A percentile compares a stretch with the other conserved stretches of the same genome.
Evolutionary conservation across 2,797 vertebrate species (phyloP).

Genomic region (Semaprochilodus insignis): DNA sequence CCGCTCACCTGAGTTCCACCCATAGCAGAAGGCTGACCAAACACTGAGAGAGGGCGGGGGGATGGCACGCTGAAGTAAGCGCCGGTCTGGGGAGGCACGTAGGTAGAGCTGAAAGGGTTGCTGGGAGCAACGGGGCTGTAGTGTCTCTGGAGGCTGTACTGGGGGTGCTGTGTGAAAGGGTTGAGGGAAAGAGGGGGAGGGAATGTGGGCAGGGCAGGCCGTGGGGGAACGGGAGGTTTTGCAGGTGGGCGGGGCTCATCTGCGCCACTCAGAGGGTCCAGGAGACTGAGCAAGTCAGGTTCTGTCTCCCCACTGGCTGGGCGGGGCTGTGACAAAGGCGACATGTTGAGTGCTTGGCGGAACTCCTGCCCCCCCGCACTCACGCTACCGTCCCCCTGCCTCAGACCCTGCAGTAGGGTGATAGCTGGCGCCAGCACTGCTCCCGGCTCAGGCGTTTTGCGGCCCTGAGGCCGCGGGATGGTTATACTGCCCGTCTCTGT

Average conservation of each 20-base stretch:
- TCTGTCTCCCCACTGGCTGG: conserved; percentile 69
- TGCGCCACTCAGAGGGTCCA: conserved; percentile 85
- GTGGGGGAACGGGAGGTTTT: conserved; percentile 75
- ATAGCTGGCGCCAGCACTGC: conserved; percentile 83
- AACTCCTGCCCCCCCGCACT: conserved; percentile 68
- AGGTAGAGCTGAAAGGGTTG: conserved; percentile 81
- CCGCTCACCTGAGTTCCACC: conserved; percentile 43
- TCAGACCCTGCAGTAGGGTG: conserved; percentile 70
- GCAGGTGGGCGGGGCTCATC: conserved; percentile 58
- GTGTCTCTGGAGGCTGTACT: conserved; percentile 73
- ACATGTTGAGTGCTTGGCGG: conserved; percentile 72
- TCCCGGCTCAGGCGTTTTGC: conserved; percentile 90
- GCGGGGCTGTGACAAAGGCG: conserved; percentile 64
- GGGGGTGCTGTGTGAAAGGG: conserved; percentile 83
- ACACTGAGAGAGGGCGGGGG: conserved; percentile 79
- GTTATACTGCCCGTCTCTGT: conserved; percentile 82
- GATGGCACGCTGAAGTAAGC: conserved; percentile 77
- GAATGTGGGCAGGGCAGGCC: conserved; percentile 72
- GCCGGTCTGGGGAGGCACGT: conserved; percentile 72
- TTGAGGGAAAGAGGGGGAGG: conserved; percentile 81
- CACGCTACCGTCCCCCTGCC: conserved; percentile 44
- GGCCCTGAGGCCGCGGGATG: conserved; percentile 91
- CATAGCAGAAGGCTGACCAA: conserved; percentile 80
- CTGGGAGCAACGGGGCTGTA: conserved; percentile 77
- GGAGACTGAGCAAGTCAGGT: conserved; percentile 84